Evolutionary conservation across 1,140 invertebrate genomes (phyloP), one percentile per base, ranked within the genome.

Genomic region (Drosophila sp.): DNA sequence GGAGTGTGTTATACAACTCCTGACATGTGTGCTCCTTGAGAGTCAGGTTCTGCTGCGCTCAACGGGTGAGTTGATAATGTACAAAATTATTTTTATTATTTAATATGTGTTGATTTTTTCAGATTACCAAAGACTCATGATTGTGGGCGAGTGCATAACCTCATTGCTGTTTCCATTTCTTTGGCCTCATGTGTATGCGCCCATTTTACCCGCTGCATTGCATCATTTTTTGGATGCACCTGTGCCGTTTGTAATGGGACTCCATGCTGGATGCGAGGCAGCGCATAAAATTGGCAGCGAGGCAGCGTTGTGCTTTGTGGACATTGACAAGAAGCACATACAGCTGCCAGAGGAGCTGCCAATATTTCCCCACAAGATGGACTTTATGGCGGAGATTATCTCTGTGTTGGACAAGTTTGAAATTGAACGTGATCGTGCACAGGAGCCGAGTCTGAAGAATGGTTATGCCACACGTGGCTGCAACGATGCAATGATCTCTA

Each of bases 171-270:
- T 99, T 91, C 99, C 99, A 0, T 99, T 99, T 91, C 93, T 95
- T 5, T 99, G 99, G 99, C 97, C 98, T 57, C 98, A 99, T 92
- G 98, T 99, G 0, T 99, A 99, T 93, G 99, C 99, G 21, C 99
- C 99, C 4, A 99, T 99, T 86, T 93, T 99, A 71, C 99, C 99
- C 1, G 96, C 97, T 16, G 97, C 97, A 13, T 93, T 99, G 46
- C 95, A 97, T 79, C 98, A 99, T 90, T 99, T 99, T 93, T 94
- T 99, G 9, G 99, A 99, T 93, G 99, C 99, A 8, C 99, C 99
- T 0, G 98, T 99, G 27, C 99, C 99, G 13, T 99, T 98, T 92
- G 96, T 99, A 58, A 99, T 99, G 98, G 99, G 99, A 8, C 78
- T 95, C n/a, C 94, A 95, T 76, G 93, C 93, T 34, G 92, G 93